These are phyloP conservation scores for Octomys mimax DNA, from an alignment of 2,797 vertebrate species.

Conservation along the genomic window DNA sequence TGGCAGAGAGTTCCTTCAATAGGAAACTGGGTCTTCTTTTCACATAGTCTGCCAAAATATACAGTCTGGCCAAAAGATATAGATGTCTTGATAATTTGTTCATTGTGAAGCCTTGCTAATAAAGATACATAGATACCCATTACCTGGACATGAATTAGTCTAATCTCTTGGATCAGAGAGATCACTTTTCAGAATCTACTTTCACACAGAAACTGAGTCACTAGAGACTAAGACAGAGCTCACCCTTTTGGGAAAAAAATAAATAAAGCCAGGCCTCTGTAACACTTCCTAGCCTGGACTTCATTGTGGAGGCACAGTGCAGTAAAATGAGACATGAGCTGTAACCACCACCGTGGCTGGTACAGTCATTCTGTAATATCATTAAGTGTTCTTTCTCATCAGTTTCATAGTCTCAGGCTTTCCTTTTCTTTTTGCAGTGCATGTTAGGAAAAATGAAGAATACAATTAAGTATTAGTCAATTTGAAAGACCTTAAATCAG, in stretches of 20 bases:
- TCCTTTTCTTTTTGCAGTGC: conserved; percentile 71
- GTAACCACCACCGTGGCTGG: conserved; percentile 11
- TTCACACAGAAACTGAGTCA: conserved; percentile 38
- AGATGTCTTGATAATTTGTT: conserved; percentile 46
- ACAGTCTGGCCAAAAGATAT: conserved; percentile 61
- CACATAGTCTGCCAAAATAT: conserved; percentile 63
- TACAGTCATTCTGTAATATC: not conserved
- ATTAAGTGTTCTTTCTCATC: conserved; percentile 46
- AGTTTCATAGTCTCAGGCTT: conserved; percentile 58
- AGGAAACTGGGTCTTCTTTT: conserved; percentile 71
- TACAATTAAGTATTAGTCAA: conserved; percentile 40
- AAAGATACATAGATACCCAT: conserved; percentile 72
- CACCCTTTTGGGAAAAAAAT: not conserved
- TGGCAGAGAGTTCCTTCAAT: conserved; percentile 74
- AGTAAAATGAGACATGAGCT: conserved; percentile 13
- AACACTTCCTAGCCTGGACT: not conserved
- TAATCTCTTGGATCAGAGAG: conserved; percentile 60
- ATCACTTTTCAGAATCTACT: conserved; percentile 60
- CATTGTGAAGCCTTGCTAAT: conserved; percentile 65
- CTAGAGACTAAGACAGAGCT: conserved; percentile 29
- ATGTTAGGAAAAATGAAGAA: conserved; percentile 70
- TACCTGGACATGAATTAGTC: conserved; percentile 42
- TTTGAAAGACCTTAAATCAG: conserved; percentile 67
- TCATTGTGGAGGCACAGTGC: conserved; percentile 57
- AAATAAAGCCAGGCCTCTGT: not conserved